Evolutionary conservation across 2,888 invertebrate genomes (phyloP).

Genomic region (Pristionchus arcanus): DNA sequence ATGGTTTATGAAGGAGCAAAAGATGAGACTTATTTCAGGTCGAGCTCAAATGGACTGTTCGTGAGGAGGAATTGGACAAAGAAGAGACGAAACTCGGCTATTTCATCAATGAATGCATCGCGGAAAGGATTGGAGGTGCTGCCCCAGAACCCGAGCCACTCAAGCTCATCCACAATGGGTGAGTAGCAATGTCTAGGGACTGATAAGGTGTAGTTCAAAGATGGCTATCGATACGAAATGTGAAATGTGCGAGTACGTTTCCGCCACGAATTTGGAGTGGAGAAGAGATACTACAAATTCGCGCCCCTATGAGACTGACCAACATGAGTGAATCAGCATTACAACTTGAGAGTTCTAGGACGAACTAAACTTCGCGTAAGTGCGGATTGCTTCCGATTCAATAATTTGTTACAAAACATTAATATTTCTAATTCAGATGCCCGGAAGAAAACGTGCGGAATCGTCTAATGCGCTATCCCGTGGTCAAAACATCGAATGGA

Average conservation of each 20-base stretch:
- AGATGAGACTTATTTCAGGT: too few relatives aligned
- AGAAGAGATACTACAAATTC: background rate
- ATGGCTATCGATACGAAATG: too few relatives aligned
- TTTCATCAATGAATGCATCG: slow-evolving; percentile 76
- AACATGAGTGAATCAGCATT: background rate
- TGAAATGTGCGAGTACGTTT: too few relatives aligned
- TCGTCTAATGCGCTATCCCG: slow-evolving; percentile 71
- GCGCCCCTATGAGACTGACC: background rate
- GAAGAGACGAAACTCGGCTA: slow-evolving; percentile 67
- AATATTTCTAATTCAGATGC: too few relatives aligned
- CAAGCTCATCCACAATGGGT: slow-evolving; percentile 76
- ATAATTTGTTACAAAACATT: too few relatives aligned
- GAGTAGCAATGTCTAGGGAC: background rate
- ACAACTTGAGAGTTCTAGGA: too few relatives aligned
- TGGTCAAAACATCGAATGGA: slow-evolving; percentile 66
- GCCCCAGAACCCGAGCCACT: slow-evolving; percentile 75
- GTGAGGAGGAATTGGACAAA: slow-evolving; percentile 10
- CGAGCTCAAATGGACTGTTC: slow-evolving; percentile 36
- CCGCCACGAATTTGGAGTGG: too few relatives aligned
- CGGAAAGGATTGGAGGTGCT: slow-evolving; percentile 77
- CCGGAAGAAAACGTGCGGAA: slow-evolving; percentile 73
- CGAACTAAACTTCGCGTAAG: too few relatives aligned
- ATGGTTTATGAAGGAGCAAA: too few relatives aligned
- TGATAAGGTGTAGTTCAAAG: too few relatives aligned
- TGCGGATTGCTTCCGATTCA: too few relatives aligned